phyloP scores from a whole-genome alignment of 2,113 vertebrate genomes.

The Paralichthys olivaceus region DNA sequence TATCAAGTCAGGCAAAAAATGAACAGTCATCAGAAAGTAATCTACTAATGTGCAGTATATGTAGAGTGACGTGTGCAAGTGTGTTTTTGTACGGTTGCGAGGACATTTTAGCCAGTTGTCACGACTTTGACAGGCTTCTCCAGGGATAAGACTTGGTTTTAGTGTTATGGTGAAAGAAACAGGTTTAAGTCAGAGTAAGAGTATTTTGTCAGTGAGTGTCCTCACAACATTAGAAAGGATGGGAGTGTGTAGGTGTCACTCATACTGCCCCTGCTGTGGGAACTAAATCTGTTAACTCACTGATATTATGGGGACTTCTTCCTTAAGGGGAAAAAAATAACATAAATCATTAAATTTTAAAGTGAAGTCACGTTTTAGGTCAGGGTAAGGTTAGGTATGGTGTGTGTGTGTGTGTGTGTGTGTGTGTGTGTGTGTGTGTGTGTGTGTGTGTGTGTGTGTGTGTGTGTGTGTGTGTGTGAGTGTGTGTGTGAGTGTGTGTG shows the following conservation, averaged over 20 bases:
- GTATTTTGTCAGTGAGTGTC: background rate
- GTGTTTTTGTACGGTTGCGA: background rate
- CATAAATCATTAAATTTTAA: background rate
- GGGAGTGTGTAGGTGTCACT: background rate
- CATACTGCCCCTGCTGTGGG: background rate
- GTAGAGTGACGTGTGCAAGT: background rate
- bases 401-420: background rate
- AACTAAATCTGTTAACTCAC: background rate
- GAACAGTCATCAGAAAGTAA: background rate
- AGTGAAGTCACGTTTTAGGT: background rate
- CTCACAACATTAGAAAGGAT: background rate
- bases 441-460: constrained; percentile 8
- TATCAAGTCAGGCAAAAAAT: background rate
- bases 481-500: constrained; percentile 2
- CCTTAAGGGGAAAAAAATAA: background rate
- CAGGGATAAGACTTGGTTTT: background rate
- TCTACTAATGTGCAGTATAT: background rate
- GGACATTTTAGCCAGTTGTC: background rate
- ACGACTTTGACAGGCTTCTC: background rate
- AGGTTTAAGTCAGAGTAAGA: no score
- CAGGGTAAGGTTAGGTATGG: background rate
- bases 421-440: constrained; percentile 7
- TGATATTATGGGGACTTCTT: background rate
- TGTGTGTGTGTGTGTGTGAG: no score
- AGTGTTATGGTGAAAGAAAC: background rate